Base-by-base conservation (phyloP, 2,797 vertebrate species). In the Gymnoscopelus microlampas region DNA sequence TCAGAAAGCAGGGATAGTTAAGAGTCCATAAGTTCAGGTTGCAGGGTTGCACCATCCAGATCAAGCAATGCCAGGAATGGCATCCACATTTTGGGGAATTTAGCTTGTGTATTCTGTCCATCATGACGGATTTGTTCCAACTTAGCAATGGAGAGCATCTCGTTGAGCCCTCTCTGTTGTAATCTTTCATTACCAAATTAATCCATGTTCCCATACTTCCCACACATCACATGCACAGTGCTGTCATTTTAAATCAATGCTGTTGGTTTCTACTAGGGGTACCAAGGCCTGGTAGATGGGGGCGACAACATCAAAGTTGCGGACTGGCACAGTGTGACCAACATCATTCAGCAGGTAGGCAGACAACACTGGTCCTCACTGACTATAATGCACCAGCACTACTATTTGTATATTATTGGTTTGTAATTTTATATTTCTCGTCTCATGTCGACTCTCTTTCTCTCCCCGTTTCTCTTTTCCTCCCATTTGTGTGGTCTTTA, bases 321-420 rank as follows among this genome's bases (percentile, higher is more conserved):
- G 48, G 89, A 94, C 80, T 99, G 97, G 97, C 95, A 98, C 63
- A 98, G 96, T 0, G 97, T 99, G 76, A 97, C 96, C 84, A 96
- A 98, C 91, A 98, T 99, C 88, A 98, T 99, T 84, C 97, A 99
- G 74, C 92, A 95, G 94, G 98, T 99, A 86, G 89, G 90, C 75
- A 0, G 1, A 53, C 0, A 24, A 12, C 11, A 32, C 1, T 2
- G 6, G 13, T 51, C 48, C 57, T 49, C 19, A 1, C 19, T 19
- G 19, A 51, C 13, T 13, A 13, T 15, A 51, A 13, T 15, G n/a
- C 12, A 51, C 50, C 14, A 51, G 12, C 51, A 4, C 32, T 39
- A 0, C 35, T 14, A 9, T 39, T 35, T 13, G 24, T 26, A 26
- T 57, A 0, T n/a, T 61, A 26, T 24, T 23, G 0, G 11, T 9